A percentile compares a stretch with the other conserved stretches of the same genome.
Conservation (phyloP, 2,888 invertebrate genomes). For the Muscina levida region DNA sequence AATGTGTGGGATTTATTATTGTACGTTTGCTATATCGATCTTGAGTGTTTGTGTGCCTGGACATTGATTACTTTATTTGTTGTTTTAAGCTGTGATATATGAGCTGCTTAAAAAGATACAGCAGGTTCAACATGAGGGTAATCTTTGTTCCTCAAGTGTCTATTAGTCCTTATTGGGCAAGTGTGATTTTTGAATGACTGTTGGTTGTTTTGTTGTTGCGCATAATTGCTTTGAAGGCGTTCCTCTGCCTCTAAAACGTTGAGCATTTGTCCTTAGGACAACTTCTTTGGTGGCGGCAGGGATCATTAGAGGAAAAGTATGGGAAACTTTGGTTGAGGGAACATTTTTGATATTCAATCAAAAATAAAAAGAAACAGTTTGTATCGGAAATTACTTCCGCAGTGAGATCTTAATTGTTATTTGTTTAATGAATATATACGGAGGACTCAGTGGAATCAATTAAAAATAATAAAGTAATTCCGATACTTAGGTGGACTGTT, state of each 20-base stretch:
- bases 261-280: slow-evolving; percentile 3
- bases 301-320: neutral
- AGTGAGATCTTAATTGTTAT: too few species aligned
- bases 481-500: too few species aligned
- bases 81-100: slow-evolving; percentile 72
- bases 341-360: too few species aligned
- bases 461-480: too few species aligned
- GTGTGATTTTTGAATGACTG: slow-evolving; percentile 60
- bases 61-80: slow-evolving; percentile 76
- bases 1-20: slow-evolving; percentile 36
- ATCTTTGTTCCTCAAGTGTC: slow-evolving; percentile 25
- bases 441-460: too few species aligned
- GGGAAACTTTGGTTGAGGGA: slow-evolving; percentile 42
- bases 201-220: slow-evolving; percentile 37
- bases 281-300: slow-evolving; percentile 51
- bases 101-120: slow-evolving; percentile 67
- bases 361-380: too few species aligned
- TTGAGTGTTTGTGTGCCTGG: slow-evolving; percentile 16
- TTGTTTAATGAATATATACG: too few species aligned
- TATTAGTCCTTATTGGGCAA: slow-evolving; percentile 37
- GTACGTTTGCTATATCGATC: neutral
- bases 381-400: too few species aligned
- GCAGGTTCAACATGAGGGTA: slow-evolving; percentile 27
- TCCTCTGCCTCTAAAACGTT: slow-evolving; percentile 30
- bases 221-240: slow-evolving; percentile 57